These are phyloP conservation scores for Lycodopsis pacificus DNA, from an alignment of 2,797 vertebrate species.

Conservation along the genomic window DNA sequence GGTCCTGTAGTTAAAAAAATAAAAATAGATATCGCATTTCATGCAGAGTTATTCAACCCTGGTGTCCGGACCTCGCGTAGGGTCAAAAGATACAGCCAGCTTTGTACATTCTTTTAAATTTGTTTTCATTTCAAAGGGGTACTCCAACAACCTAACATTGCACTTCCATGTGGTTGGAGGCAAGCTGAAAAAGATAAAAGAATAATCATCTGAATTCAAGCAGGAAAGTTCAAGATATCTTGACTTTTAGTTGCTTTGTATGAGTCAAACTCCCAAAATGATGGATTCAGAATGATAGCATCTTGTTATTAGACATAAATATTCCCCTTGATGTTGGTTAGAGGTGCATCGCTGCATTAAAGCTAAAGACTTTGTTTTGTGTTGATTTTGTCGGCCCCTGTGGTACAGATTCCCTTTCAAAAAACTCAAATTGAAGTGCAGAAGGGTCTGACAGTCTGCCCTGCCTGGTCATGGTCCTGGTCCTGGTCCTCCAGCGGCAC, in stretches of 20 bases:
- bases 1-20: background rate
- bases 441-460: no score
- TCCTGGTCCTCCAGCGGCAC: no score
- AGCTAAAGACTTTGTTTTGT: no score
- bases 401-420: no score
- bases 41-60: background rate
- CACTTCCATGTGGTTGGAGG: background rate
- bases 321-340: background rate
- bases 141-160: background rate
- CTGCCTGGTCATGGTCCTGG: no score
- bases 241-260: background rate
- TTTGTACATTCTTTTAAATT: background rate
- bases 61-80: background rate
- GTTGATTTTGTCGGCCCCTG: no score
- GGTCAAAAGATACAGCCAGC: background rate
- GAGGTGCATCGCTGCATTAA: no score
- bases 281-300: background rate
- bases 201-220: background rate
- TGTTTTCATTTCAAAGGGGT: background rate
- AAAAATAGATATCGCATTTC: conserved; percentile 9
- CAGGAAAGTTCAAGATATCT: background rate
- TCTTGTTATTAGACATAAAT: no score
- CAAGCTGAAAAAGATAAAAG: background rate
- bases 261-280: background rate
- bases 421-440: no score